Base-by-base conservation (phyloP, 2,113 vertebrate species). In the Neogale vison region DNA sequence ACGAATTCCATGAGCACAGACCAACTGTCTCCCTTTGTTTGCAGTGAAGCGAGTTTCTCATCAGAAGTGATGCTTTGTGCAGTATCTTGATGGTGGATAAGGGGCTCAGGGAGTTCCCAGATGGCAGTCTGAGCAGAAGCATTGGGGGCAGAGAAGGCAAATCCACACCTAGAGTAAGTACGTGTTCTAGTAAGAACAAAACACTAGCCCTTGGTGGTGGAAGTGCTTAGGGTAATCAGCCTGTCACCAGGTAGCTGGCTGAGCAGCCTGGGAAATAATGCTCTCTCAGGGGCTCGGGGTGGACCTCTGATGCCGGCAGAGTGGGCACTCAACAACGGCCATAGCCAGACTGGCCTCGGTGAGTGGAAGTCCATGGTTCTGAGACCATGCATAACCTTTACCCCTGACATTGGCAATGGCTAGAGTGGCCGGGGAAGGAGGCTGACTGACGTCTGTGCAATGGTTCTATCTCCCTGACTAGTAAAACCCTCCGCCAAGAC, bases 281-380 rank as follows among this genome's bases (percentile, higher is more conserved):
- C 15, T 17, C 1, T 17, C 5, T 14, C 2, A 10, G 39, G 57
- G 15, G 31, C 45, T 63, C 3, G 0, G 11, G 3, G 36, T 1
- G 26, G 67, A 29, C 34, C 55, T 52, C 20, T 11, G n/a, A 21
- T 17, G 31, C n/a, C 39, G 7, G 29, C 23, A 57, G 72, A n/a
- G 36, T 42, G 72, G 47, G 20, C 47, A 2, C 13, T 52, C 42
- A 1, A 42, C 77, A 34, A 26, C 13, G 34, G 55, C 77, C 20
- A 23, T 23, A 6, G n/a, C 55, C 45, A 13, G 45, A 61, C 17
- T 0, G 42, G 52, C 67, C 77, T 42, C 4, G 6, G 42, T 18
- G 39, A 13, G 63, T 24, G 36, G 7, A 71, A 45, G 50, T 17
- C 84, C 15, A 29, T 26, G 72, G n/a, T 4, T 52, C 65, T 14